A percentile compares a stretch with the other conserved stretches of the same genome.
phyloP scores from a whole-genome alignment of 2,888 invertebrate species.

The Folsomia candida region DNA sequence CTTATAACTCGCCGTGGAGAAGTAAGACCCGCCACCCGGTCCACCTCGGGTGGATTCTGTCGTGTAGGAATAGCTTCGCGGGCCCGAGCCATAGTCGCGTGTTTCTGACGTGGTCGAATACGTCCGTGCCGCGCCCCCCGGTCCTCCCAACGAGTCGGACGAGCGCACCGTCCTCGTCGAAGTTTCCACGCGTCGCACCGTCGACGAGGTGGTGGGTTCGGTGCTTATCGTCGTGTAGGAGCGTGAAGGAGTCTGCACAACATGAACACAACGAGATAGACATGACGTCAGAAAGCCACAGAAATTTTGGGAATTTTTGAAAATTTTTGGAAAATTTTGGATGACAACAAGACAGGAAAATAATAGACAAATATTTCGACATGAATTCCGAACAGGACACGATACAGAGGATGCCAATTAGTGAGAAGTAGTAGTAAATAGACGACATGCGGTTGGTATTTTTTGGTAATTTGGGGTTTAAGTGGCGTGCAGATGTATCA shows the following conservation, averaged over 20 bases:
- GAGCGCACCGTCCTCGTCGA: conserved; percentile 30
- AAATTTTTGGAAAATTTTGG: neutral
- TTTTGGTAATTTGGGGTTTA: too few species aligned
- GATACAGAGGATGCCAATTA: too few species aligned
- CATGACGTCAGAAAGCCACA: neutral
- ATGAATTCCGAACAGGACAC: too few species aligned
- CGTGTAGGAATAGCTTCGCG: conserved; percentile 38
- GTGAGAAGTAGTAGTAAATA: too few species aligned
- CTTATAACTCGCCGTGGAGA: conserved; percentile 41
- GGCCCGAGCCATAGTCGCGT: conserved; percentile 44
- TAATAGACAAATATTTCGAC: too few species aligned
- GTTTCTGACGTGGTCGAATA: conserved; percentile 39
- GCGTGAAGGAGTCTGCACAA: conserved; percentile 42
- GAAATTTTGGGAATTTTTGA: neutral
- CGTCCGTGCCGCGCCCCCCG: conserved; percentile 17
- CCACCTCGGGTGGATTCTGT: conserved; percentile 35
- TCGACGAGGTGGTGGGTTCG: conserved; percentile 27
- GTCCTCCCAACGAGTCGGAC: conserved; percentile 31
- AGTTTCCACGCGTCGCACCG: conserved; percentile 30
- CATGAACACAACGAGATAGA: conserved; percentile 23
- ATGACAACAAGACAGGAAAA: too few species aligned
- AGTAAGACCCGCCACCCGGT: conserved; percentile 38
- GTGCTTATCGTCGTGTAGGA: conserved; percentile 13
- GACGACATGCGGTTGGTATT: too few species aligned
- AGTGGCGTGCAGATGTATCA: too few species aligned